Base-by-base conservation (phyloP, 2,797 vertebrate species). In the Rallus crepitans region DNA sequence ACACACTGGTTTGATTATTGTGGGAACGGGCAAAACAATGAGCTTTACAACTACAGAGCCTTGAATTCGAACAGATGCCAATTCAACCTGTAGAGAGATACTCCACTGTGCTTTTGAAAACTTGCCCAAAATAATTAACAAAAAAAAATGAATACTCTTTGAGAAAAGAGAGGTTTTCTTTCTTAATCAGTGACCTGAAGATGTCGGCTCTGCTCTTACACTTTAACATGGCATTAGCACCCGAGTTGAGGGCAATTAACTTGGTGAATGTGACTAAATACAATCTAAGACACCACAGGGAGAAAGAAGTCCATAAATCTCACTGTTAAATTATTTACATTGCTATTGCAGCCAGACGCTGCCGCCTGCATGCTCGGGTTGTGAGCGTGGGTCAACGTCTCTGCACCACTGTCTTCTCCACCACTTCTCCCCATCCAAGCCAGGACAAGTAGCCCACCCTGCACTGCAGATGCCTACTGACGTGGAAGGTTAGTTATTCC, bases 1-100 rank as follows among this genome's bases (percentile, higher is more conserved):
- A 96, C 87, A 89, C 69, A 35, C n/a, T 45, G 72, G 75, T 93
- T 90, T 94, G 92, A 94, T 96, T 92, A 77, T 39, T 52, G 30
- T 82, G 60, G 85, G 86, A 95, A 96, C 30, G 80, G 92, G 55
- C 71, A 95, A 85, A 97, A 77, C 65, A 56, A 60, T 27, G 33
- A 76, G n/a, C 24, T 87, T 82, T 59, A 52, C 52, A 76, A 50
- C 56, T 56, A 77, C 83, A 77, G 27, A 76, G 70, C 35, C 30
- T 71, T 10, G 20, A 87, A 89, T 82, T 85, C 11, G 2, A 75
- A 66, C 7, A 12, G 47, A 86, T 27, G 11, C 24, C 31, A 42
- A 5, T 82, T 65, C 71, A 68, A 92, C n/a, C 11, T 78, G 39
- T 48, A 68, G 23, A 79, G 66, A 77, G 28, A 50, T 59, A 92